Conservation (phyloP, 2,113 vertebrate genomes). For the Zosterops hypoxanthus region DNA sequence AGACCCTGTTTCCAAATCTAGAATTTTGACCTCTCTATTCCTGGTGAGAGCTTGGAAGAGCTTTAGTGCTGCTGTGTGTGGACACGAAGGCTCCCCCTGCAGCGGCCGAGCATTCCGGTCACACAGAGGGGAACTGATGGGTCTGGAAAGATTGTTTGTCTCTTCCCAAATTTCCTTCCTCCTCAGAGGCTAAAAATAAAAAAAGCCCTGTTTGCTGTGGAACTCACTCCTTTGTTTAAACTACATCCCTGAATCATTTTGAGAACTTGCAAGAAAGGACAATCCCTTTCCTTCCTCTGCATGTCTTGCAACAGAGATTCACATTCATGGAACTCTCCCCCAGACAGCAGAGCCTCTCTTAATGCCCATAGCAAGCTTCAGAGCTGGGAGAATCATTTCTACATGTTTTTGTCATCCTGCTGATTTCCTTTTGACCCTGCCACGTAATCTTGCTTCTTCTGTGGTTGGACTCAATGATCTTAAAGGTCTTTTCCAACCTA, state of each 20-base stretch:
- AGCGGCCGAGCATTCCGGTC: fast-evolving
- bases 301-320: neutral
- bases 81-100: neutral
- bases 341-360: neutral
- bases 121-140: neutral
- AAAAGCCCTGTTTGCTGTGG: neutral
- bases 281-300: neutral
- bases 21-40: neutral
- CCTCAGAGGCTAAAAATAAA: neutral
- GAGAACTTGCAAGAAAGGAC: neutral
- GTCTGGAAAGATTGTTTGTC: neutral
- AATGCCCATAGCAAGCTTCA: neutral
- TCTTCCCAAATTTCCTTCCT: neutral
- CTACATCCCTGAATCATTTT: neutral
- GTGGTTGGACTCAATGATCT: neutral
- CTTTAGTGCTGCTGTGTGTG: neutral
- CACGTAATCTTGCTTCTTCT: neutral
- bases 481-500: neutral
- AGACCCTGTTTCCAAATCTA: neutral
- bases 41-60: neutral
- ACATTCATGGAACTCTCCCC: neutral
- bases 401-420: neutral
- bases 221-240: neutral
- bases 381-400: neutral
- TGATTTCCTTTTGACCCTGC: neutral